Evolutionary conservation across 2,113 vertebrate genomes (phyloP), one percentile per base, ranked within the genome.

Genomic region (Verasper variegatus): DNA sequence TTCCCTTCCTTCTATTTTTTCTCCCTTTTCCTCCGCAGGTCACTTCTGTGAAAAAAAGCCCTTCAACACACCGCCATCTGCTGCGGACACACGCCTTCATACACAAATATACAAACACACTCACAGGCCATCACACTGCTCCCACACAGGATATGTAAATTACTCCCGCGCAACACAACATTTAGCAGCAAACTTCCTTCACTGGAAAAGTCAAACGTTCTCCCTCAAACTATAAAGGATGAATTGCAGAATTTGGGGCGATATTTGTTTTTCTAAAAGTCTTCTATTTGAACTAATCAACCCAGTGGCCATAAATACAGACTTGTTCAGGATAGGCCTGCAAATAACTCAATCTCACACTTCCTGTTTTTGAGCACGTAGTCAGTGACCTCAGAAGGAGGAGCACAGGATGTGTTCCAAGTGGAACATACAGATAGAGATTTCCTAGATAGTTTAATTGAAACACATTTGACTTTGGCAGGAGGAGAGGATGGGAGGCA

Each of bases 361-460:
- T 93, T 93, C 92, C 92, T 93, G 92, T 93, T 93, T 92, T 92
- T 74, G 68, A 91, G 89, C 88, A 90, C 82, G 89, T 88, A 89
- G 82, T 45, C 68, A 3, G 81, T 82, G 87, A 91, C 88, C 84
- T 91, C 85, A 87, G 77, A 76, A 88, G 90, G 87, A 92, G 89
- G 75, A 91, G 81, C 88, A 81, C 91, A 91, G 91, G 91, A 92
- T 91, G 88, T 89, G 79, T 68, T 87, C 77, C 73, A 61, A 91
- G 87, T 81, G 85, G 83, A 87, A 90, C 85, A 89, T 76, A 86
- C 73, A 86, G 80, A 78, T 65, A 74, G 63, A 85, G 81, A 68
- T 91, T 92, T 92, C 90, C 89, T 92, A 64, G 91, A 93, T 78
- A 89, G 90, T 64, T 80, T 52, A 86, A 84, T 76, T 88, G 65